phyloP scores from a whole-genome alignment of 2,113 vertebrate species.

The Corapipo altera region DNA sequence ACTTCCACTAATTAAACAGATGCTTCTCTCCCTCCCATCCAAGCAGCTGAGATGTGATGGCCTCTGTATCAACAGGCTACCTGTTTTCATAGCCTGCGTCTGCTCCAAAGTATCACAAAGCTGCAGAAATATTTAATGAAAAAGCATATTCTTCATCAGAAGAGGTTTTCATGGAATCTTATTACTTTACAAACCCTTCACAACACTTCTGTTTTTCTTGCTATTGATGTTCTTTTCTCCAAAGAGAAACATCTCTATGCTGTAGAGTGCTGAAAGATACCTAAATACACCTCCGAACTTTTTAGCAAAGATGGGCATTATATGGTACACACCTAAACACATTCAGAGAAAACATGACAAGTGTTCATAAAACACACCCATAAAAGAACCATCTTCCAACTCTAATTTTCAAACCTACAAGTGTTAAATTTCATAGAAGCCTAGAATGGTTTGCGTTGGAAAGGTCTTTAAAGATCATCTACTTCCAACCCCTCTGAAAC shows the following conservation, averaged over 20 bases:
- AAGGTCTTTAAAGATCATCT: neutral
- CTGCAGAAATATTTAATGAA: neutral
- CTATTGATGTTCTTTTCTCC: neutral
- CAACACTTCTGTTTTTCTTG: neutral
- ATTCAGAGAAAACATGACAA: neutral
- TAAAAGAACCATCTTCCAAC: neutral
- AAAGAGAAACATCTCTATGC: neutral
- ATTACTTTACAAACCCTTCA: neutral
- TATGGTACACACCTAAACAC: neutral
- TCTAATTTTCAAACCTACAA: neutral
- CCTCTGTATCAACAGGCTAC: neutral
- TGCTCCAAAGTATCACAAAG: neutral
- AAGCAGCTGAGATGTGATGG: neutral
- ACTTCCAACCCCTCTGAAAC: rapidly evolving
- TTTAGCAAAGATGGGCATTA: neutral
- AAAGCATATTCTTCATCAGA: neutral
- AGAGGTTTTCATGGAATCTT: neutral
- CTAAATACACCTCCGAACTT: neutral
- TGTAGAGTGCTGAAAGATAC: conserved; percentile 7
- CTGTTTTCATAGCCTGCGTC: neutral
- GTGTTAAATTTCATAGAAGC: neutral
- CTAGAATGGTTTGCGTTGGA: neutral
- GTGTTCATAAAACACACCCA: neutral
- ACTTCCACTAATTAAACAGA: neutral
- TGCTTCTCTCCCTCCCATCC: neutral